Conservation (phyloP, 2,888 invertebrate genomes). For the Hydroisotoma schaefferi region DNA sequence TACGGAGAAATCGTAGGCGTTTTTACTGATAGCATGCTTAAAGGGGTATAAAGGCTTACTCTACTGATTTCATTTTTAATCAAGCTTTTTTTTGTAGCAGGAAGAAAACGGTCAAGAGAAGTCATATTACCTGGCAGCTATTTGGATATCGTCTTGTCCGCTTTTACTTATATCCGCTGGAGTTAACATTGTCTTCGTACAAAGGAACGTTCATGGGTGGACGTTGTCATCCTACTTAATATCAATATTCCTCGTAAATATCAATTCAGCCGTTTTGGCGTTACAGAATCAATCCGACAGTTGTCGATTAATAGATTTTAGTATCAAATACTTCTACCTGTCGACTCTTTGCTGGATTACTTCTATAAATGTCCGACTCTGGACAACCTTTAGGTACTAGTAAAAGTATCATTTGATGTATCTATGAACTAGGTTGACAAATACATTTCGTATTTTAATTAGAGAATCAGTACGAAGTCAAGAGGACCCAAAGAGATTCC, state of each 20-base stretch:
- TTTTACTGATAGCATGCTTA: too few species aligned
- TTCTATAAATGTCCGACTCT: constrained; percentile 34
- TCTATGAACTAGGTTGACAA: too few species aligned
- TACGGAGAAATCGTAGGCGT: too few species aligned
- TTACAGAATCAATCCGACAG: constrained; percentile 2
- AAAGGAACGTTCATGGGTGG: constrained; percentile 39
- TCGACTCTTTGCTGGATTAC: constrained; percentile 38
- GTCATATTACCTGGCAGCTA: constrained; percentile 18
- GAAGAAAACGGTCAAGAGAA: constrained; percentile 16
- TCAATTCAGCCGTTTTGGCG: constrained; percentile 24
- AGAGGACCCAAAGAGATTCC: constrained; percentile 25
- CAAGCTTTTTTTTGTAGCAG: constrained; percentile 15
- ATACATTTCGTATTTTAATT: too few species aligned
- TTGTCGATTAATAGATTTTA: constrained; percentile 23
- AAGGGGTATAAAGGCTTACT: too few species aligned
- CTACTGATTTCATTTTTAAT: too few species aligned
- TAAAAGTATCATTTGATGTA: too few species aligned
- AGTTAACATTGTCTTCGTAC: constrained; percentile 24
- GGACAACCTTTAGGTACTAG: constrained; percentile 30
- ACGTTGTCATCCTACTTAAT: constrained; percentile 30
- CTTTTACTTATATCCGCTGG: constrained; percentile 27
- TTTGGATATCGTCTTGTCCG: constrained; percentile 30
- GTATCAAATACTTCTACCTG: constrained; percentile 32
- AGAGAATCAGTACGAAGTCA: constrained; percentile 23
- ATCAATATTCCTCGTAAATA: constrained; percentile 32